phyloP scores from a whole-genome alignment of 2,888 invertebrate genomes.

The Bombylius major region DNA sequence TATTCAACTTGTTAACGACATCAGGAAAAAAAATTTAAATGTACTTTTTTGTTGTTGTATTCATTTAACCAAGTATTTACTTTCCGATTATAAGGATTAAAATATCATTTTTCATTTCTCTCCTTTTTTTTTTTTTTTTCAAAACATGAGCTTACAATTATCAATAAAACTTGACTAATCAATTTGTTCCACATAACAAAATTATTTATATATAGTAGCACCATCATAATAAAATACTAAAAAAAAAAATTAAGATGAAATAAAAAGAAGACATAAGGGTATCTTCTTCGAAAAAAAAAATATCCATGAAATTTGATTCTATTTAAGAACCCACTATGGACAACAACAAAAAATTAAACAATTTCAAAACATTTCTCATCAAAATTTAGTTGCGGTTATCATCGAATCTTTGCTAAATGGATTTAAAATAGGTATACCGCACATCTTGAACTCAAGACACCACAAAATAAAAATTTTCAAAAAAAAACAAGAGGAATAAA shows the following conservation, averaged over 20 bases:
- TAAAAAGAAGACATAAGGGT: no score
- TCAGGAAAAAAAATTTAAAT: no score
- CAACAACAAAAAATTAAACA: background rate
- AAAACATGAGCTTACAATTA: no score
- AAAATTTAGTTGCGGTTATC: background rate
- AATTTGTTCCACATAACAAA: background rate
- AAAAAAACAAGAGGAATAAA: no score
- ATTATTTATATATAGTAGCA: background rate
- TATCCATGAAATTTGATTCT: constrained; percentile 4
- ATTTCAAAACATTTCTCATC: background rate
- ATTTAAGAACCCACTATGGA: constrained; percentile 2
- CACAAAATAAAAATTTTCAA: no score
- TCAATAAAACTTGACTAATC: background rate
- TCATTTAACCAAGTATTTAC: no score
- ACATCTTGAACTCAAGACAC: background rate
- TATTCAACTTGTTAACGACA: no score
- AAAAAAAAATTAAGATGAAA: no score
- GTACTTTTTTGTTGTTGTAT: no score
- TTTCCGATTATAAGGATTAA: no score
- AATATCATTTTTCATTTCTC: no score
- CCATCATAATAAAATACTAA: background rate
- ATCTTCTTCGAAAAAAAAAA: background rate
- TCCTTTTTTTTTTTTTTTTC: no score
- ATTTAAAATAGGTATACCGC: background rate
- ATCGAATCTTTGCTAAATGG: background rate